Evolutionary conservation across 2,113 vertebrate genomes (phyloP).

Genomic region (Thymallus thymallus): DNA sequence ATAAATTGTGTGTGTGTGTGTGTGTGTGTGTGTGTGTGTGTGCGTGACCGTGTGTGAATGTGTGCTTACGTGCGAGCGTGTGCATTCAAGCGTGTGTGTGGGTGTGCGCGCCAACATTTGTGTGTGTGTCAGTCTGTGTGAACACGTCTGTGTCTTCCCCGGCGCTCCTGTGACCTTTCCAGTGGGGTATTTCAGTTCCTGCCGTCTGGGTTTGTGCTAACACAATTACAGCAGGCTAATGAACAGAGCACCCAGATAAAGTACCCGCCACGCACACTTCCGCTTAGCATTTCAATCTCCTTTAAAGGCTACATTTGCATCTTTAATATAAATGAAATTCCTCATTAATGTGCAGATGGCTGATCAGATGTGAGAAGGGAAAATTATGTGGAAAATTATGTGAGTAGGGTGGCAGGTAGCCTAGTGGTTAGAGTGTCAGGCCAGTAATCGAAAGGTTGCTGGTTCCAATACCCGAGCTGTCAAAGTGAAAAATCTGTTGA

Average conservation of each 20-base stretch:
- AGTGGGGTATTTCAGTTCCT: conserved; percentile 63
- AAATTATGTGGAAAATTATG: conserved; percentile 32
- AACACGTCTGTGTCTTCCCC: conserved; percentile 53
- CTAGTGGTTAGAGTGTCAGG: too few relatives aligned
- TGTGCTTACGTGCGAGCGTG: too few relatives aligned
- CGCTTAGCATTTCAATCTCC: conserved; percentile 69
- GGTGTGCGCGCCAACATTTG: conserved; percentile 16
- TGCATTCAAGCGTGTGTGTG: not conserved
- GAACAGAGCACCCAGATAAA: conserved; percentile 68
- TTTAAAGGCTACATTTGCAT: conserved; percentile 80
- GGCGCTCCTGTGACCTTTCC: conserved; percentile 72
- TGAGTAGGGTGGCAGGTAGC: conserved; percentile 4
- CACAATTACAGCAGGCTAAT: conserved; percentile 78
- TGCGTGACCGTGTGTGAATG: too few relatives aligned
- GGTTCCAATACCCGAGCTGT: too few relatives aligned
- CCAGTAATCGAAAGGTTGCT: too few relatives aligned
- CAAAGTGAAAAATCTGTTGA: too few relatives aligned
- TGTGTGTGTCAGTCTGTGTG: conserved; percentile 42
- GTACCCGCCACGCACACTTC: conserved; percentile 35
- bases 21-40: conserved; percentile 24
- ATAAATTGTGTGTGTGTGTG: conserved; percentile 30
- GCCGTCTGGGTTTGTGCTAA: conserved; percentile 71
- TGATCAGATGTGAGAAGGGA: conserved; percentile 55
- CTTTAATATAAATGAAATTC: conserved; percentile 76
- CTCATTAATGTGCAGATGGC: conserved; percentile 70